These are phyloP conservation scores for Xiphophorus birchmanni DNA, from an alignment of 2,797 vertebrate species.

Conservation along the genomic window DNA sequence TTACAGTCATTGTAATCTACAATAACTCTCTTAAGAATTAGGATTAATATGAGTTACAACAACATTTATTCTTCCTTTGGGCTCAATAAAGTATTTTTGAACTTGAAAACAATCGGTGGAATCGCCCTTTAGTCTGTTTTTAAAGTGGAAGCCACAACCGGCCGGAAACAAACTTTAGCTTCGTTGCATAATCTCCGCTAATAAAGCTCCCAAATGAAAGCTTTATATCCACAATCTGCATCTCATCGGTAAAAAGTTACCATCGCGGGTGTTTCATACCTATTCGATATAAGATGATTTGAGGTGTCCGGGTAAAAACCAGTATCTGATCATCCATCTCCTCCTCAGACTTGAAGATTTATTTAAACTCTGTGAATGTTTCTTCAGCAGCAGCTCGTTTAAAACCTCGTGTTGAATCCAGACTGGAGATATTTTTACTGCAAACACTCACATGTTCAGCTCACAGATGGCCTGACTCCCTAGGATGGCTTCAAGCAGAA, in stretches of 20 bases:
- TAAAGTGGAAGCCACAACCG: no score
- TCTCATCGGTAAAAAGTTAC: neutral
- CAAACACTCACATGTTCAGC: neutral
- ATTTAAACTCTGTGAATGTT: neutral
- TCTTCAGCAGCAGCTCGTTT: neutral
- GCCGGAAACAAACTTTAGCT: neutral
- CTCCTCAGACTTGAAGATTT: neutral
- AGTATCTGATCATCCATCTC: neutral
- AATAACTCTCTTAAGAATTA: no score
- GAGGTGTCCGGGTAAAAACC: neutral
- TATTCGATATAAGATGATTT: neutral
- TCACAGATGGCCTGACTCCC: neutral
- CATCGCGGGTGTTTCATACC: neutral
- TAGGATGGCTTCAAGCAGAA: neutral
- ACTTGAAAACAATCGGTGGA: no score
- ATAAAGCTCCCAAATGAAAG: neutral
- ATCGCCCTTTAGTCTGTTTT: no score
- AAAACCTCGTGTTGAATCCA: neutral
- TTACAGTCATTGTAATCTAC: no score
- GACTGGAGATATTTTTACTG: neutral
- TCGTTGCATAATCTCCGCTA: neutral
- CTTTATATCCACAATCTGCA: neutral
- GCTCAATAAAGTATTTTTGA: no score
- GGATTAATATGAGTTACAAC: no score
- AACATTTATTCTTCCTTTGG: no score